Evolutionary conservation across 1,140 invertebrate genomes (phyloP).

Genomic region (Aricia agestis): DNA sequence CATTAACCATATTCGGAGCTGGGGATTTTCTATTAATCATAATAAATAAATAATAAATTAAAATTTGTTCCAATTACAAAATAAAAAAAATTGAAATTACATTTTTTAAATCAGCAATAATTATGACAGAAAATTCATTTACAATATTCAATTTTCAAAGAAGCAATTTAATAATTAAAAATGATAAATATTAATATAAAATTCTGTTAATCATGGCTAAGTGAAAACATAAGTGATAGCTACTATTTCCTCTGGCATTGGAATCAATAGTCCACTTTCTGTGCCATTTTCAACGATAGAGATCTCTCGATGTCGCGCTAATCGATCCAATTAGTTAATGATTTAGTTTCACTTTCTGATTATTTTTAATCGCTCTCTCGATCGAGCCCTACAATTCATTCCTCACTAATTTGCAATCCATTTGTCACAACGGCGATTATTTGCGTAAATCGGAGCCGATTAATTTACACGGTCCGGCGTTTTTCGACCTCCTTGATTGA

Average conservation of each 20-base stretch:
- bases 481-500: conserved; percentile 41
- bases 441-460: conserved; percentile 32
- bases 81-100: too few relatives aligned
- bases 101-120: too few relatives aligned
- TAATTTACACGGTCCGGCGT: conserved; percentile 32
- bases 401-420: conserved; percentile 28
- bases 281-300: conserved; percentile 17
- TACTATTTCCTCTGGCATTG: neutral
- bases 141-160: too few relatives aligned
- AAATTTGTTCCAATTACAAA: too few relatives aligned
- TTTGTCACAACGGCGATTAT: conserved; percentile 22
- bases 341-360: conserved; percentile 59
- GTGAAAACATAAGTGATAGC: conserved; percentile 3
- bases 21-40: neutral
- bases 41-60: too few relatives aligned
- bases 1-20: neutral
- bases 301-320: conserved; percentile 50
- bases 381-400: conserved; percentile 40
- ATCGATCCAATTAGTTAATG: conserved; percentile 52
- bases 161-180: too few relatives aligned
- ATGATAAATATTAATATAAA: too few relatives aligned
- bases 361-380: conserved; percentile 42
- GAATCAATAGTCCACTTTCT: conserved; percentile 38
- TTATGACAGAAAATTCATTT: too few relatives aligned
- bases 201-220: neutral